Conservation (phyloP, 2,888 invertebrate genomes). For the Tipula helvola region DNA sequence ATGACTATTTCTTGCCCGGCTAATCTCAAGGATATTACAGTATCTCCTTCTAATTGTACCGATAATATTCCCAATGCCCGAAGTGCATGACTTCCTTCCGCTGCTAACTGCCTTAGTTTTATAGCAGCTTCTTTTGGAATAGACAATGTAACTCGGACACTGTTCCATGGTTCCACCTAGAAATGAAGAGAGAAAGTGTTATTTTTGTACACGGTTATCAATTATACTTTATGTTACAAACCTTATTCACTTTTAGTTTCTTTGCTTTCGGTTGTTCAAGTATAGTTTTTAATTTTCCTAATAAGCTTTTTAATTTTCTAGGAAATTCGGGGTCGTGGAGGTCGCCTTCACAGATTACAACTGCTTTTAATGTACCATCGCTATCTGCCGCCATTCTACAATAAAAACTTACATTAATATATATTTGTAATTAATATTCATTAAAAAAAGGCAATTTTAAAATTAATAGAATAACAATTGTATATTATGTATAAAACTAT, state of each 20-base stretch:
- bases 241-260: slow-evolving; percentile 51
- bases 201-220: neutral
- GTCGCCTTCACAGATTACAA: slow-evolving; percentile 88
- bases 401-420: slow-evolving; percentile 15
- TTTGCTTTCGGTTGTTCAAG: slow-evolving; percentile 43
- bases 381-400: slow-evolving; percentile 69
- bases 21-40: slow-evolving; percentile 57
- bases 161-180: slow-evolving; percentile 94
- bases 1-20: slow-evolving; percentile 62
- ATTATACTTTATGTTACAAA: slow-evolving; percentile 18
- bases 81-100: slow-evolving; percentile 78
- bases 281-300: slow-evolving; percentile 64
- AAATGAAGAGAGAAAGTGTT: neutral
- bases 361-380: slow-evolving; percentile 63
- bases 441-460: neutral
- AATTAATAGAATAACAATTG: neutral
- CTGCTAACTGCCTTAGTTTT: slow-evolving; percentile 80
- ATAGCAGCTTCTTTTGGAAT: slow-evolving; percentile 93
- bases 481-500: neutral
- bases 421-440: neutral
- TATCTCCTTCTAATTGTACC: slow-evolving; percentile 86
- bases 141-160: slow-evolving; percentile 93
- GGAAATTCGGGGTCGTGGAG: slow-evolving; percentile 78
- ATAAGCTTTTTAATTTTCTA: slow-evolving; percentile 62
- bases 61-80: slow-evolving; percentile 88